These are phyloP conservation scores for Calidris pugnax DNA, from an alignment of 2,113 vertebrate genomes.

Conservation along the genomic window DNA sequence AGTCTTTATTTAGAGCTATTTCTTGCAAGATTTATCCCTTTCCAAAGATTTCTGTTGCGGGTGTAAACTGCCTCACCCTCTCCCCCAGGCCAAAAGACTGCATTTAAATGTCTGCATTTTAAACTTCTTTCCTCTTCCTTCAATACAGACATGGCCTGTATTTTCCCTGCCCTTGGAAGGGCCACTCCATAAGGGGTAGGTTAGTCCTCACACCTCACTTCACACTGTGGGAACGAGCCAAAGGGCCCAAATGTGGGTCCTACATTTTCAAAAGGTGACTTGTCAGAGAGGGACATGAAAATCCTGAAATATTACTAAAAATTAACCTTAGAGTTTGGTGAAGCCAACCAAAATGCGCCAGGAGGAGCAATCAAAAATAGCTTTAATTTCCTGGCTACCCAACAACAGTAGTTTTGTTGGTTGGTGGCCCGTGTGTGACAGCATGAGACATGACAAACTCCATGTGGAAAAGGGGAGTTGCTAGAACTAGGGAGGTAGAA, in stretches of 20 bases:
- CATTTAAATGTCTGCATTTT: not conserved
- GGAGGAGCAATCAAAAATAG: not conserved
- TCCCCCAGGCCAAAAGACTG: not conserved
- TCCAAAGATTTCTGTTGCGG: not conserved
- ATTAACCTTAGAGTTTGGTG: not conserved
- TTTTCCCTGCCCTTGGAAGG: not conserved
- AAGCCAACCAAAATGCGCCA: not conserved
- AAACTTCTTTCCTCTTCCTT: not conserved
- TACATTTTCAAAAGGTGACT: not conserved
- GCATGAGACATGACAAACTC: not conserved
- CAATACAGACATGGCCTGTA: not conserved
- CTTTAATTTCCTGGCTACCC: not conserved
- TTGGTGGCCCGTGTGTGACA: not conserved
- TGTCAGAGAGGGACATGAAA: not conserved
- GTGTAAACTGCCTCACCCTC: not conserved
- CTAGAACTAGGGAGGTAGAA: not conserved
- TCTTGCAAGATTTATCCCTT: not conserved
- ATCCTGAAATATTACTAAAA: not conserved
- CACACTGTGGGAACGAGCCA: not conserved
- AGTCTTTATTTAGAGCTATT: not conserved
- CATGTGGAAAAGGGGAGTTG: not conserved
- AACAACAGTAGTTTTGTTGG: not conserved
- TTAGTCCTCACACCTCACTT: rapidly evolving
- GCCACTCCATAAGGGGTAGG: not conserved
- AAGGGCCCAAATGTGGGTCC: not conserved